phyloP scores from a whole-genome alignment of 2,888 invertebrate species.

The Brenthis hecate region DNA sequence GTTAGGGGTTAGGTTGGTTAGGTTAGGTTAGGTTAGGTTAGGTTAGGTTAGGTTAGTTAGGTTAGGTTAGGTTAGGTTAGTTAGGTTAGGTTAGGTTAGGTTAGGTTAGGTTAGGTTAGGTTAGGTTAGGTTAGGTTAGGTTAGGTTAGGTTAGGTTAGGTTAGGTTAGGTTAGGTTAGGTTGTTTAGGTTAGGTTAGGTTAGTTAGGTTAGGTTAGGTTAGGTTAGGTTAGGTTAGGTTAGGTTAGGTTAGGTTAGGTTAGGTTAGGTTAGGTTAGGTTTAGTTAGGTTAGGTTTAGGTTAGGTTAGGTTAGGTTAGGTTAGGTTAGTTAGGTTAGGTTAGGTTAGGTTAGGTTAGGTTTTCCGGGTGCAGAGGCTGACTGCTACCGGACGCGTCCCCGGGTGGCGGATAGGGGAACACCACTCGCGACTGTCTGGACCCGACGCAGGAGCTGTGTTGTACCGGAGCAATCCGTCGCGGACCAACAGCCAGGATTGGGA shows the following conservation, averaged over 20 bases:
- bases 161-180: conserved; percentile 31
- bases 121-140: conserved; percentile 39
- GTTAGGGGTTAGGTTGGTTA: conserved; percentile 39
- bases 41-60: conserved; percentile 41
- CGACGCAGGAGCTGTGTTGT: no score
- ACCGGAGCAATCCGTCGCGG: no score
- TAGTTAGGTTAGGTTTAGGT: conserved; percentile 17
- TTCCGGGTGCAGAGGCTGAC: no score
- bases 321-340: conserved; percentile 25
- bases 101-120: conserved; percentile 39
- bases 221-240: conserved; percentile 30
- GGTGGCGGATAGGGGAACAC: no score
- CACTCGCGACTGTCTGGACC: no score
- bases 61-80: conserved; percentile 42
- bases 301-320: conserved; percentile 21
- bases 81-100: conserved; percentile 39
- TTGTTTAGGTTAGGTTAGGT: conserved; percentile 2
- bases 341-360: no score
- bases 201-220: conserved; percentile 19
- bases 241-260: conserved; percentile 29
- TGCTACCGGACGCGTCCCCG: no score
- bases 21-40: conserved; percentile 39
- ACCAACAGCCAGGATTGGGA: no score
- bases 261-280: conserved; percentile 28
- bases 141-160: conserved; percentile 34